Percentiles rank a stretch among this genome's conserved stretches.
phyloP scores from a whole-genome alignment of 2,888 invertebrate species.

The Drosophila seclusa region DNA sequence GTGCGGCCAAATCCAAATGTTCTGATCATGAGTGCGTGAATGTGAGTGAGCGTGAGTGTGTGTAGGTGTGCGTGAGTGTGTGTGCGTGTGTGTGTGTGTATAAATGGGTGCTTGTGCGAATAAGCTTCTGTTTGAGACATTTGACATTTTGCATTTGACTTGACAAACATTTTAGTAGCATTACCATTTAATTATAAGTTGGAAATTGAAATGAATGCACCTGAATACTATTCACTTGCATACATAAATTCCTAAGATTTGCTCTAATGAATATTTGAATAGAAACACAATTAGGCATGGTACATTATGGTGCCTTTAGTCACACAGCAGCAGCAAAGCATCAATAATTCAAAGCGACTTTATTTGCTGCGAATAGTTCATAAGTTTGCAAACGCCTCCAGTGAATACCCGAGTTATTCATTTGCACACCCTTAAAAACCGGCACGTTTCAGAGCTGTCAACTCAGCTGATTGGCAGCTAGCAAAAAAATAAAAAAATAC shows the following conservation, averaged over 20 bases:
- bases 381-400: conserved; percentile 2
- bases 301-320: neutral
- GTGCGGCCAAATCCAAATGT: conserved; percentile 22
- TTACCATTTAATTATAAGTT: conserved; percentile 5
- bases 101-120: conserved; percentile 7
- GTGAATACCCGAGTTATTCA: conserved; percentile 36
- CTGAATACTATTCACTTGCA: conserved; percentile 17
- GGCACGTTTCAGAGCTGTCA: conserved; percentile 36
- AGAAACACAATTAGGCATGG: neutral
- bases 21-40: conserved; percentile 31
- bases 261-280: neutral
- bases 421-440: conserved; percentile 2
- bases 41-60: neutral
- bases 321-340: neutral
- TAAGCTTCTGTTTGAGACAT: conserved; percentile 7
- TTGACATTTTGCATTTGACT: conserved; percentile 18
- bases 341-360: neutral
- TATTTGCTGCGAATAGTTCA: neutral
- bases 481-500: neutral
- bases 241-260: neutral
- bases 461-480: conserved; percentile 38
- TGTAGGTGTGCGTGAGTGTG: conserved; percentile 8
- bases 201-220: conserved; percentile 25
- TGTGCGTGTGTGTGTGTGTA: conserved; percentile 10
- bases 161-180: conserved; percentile 9